phyloP scores from a whole-genome alignment of 1,140 invertebrate genomes.

The Drosophila prosaltans region DNA sequence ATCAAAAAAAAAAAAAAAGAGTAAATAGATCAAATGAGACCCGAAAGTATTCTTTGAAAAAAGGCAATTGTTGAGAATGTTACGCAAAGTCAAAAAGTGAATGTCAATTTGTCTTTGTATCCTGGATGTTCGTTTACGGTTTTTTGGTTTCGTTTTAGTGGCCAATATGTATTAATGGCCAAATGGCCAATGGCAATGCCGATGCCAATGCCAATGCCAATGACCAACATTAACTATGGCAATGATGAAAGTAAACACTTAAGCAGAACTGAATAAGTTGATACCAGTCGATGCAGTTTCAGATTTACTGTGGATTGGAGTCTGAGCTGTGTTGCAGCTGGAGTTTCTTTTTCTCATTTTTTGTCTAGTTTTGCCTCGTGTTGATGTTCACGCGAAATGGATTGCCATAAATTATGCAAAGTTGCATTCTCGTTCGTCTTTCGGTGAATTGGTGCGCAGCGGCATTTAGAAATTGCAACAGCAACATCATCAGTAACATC shows the following conservation, averaged over 20 bases:
- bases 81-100: slow-evolving; percentile 41
- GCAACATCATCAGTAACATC: slow-evolving; percentile 29
- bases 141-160: slow-evolving; percentile 11
- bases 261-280: slow-evolving; percentile 61
- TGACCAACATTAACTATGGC: slow-evolving; percentile 31
- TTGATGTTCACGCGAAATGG: slow-evolving; percentile 62
- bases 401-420: slow-evolving; percentile 68
- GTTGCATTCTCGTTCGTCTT: slow-evolving; percentile 51
- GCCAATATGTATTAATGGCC: slow-evolving; percentile 7
- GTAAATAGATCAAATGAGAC: background rate
- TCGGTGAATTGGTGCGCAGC: slow-evolving; percentile 58
- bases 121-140: slow-evolving; percentile 35
- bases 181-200: slow-evolving; percentile 44
- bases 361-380: slow-evolving; percentile 39
- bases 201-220: slow-evolving; percentile 13
- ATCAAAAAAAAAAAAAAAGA: too few species aligned
- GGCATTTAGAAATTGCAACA: slow-evolving; percentile 59
- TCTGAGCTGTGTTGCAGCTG: slow-evolving; percentile 13
- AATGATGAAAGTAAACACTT: slow-evolving; percentile 62
- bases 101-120: slow-evolving; percentile 29
- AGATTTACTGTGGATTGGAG: slow-evolving; percentile 18
- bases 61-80: slow-evolving; percentile 5
- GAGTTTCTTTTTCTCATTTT: slow-evolving; percentile 45
- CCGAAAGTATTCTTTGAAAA: background rate
- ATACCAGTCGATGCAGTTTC: slow-evolving; percentile 25